Base-by-base conservation (phyloP, 2,113 vertebrate genomes). In the Australoheros scitulus region DNA sequence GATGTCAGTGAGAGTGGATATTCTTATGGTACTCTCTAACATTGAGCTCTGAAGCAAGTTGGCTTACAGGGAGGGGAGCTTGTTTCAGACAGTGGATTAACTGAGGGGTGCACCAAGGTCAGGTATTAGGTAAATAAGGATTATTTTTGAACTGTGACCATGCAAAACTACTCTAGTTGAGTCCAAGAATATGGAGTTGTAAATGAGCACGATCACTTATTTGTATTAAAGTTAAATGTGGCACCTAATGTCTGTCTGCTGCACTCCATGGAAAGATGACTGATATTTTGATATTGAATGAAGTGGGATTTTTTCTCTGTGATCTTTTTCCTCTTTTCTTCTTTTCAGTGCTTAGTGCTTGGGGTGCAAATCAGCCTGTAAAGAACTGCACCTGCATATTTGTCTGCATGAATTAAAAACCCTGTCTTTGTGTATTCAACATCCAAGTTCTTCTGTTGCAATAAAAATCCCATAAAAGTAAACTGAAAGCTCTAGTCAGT, bases 231-330 rank as follows among this genome's bases (percentile, higher is more conserved):
- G 64, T 50, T 70, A 20, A 50, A 70, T 29, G 2, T 50, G 64
- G 41, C 15, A 70, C 29, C 15, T 50, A 70, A 50, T 50, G 64
- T 50, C 41, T 68, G 41, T 50, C 64, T 70, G 24, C 64, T 70
- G 22, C 64, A 50, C 24, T 7, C 3, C 3, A 2, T 68, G 8
- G 14, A 68, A 68, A 47, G 64, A 68, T 68, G 14, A 47, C 43
- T 70, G 1, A 24, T 24, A 29, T 70, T 70, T 70, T 50, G 3
- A 70, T 29, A 24, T 24, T 50, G 26, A 24, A 18, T 50, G 15
- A 68, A 4, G 22, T 0, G 1, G 14, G 41, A 47, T 9, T 47
- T 47, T 0, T 43, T 14, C 29, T 2, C n/a, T 22, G 5, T 41
- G 3, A 65, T 17, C 43, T 47, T 68, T 38, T 68, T 68, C 43